Percentiles rank a stretch among this genome's conserved stretches.
Evolutionary conservation across 2,888 invertebrate genomes (phyloP).

Genomic region (Pocota personata): DNA sequence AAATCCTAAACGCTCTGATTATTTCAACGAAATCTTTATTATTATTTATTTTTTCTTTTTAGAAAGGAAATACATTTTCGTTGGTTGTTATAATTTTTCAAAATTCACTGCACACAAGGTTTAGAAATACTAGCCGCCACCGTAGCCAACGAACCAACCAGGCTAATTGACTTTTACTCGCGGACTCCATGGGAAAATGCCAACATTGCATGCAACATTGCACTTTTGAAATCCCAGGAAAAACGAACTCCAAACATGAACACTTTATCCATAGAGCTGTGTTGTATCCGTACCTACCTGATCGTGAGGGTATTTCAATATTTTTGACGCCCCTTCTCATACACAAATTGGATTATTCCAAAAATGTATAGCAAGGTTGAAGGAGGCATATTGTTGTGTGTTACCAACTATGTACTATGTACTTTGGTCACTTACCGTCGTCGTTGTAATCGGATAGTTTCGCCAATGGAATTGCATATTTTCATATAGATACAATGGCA

Average conservation of each 20-base stretch:
- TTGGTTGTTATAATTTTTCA: slow-evolving; percentile 52
- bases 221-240: slow-evolving; percentile 63
- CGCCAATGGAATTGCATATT: slow-evolving; percentile 43
- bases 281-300: neutral
- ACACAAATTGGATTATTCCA: slow-evolving; percentile 41
- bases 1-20: slow-evolving; percentile 70
- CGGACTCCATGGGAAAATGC: slow-evolving; percentile 59
- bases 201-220: slow-evolving; percentile 67
- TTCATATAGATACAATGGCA: slow-evolving; percentile 15
- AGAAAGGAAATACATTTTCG: slow-evolving; percentile 68
- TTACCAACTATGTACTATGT: slow-evolving; percentile 1
- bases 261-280: neutral
- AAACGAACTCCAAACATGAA: slow-evolving; percentile 31
- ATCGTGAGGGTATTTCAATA: slow-evolving; percentile 60
- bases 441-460: slow-evolving; percentile 44
- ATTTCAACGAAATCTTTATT: slow-evolving; percentile 58
- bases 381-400: slow-evolving; percentile 35
- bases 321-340: slow-evolving; percentile 62
- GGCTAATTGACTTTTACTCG: slow-evolving; percentile 71
- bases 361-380: slow-evolving; percentile 61
- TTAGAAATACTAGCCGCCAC: slow-evolving; percentile 44
- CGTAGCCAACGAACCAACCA: slow-evolving; percentile 40
- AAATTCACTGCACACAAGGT: slow-evolving; percentile 53
- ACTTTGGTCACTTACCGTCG: slow-evolving; percentile 3
- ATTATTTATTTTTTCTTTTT: slow-evolving; percentile 49